Evolutionary conservation across 2,113 vertebrate species (phyloP).

Genomic region (Takifugu bimaculatus): DNA sequence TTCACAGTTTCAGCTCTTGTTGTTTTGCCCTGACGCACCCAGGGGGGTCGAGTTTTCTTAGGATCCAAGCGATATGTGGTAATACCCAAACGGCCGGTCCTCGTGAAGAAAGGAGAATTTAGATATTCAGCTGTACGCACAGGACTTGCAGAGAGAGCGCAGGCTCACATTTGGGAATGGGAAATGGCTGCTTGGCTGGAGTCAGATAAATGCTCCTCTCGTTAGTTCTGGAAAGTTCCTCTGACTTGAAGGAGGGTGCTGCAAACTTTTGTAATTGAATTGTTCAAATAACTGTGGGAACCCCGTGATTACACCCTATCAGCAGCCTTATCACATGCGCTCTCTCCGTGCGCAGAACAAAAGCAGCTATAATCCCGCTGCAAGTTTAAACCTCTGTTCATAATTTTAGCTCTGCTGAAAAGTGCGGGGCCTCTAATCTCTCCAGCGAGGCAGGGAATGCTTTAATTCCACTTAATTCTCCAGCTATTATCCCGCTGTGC

Average conservation of each 20-base stretch:
- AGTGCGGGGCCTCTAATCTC: slow-evolving; percentile 46
- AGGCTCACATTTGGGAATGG: too few species aligned
- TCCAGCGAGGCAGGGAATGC: slow-evolving; percentile 32
- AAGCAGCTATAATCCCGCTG: slow-evolving; percentile 47
- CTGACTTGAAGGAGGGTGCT: not conserved
- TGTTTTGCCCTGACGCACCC: too few species aligned
- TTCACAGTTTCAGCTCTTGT: too few species aligned
- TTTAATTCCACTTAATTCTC: slow-evolving; percentile 58
- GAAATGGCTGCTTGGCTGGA: too few species aligned
- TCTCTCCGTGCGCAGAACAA: slow-evolving; percentile 48
- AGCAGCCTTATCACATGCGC: slow-evolving; percentile 46
- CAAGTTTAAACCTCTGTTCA: slow-evolving; percentile 52
- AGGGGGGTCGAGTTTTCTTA: too few species aligned
- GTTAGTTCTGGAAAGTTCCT: not conserved
- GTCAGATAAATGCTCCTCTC: not conserved
- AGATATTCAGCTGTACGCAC: too few species aligned
- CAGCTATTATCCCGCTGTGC: slow-evolving; percentile 44
- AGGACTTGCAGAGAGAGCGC: too few species aligned
- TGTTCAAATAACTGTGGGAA: slow-evolving; percentile 52
- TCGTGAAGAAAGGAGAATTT: too few species aligned
- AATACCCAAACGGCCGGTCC: too few species aligned
- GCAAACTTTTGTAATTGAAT: slow-evolving; percentile 42
- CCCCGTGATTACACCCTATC: slow-evolving; percentile 39
- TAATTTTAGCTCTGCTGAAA: slow-evolving; percentile 47
- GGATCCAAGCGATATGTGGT: too few species aligned